Evolutionary conservation across 2,113 vertebrate genomes (phyloP).

Genomic region (Cisticola juncidis): DNA sequence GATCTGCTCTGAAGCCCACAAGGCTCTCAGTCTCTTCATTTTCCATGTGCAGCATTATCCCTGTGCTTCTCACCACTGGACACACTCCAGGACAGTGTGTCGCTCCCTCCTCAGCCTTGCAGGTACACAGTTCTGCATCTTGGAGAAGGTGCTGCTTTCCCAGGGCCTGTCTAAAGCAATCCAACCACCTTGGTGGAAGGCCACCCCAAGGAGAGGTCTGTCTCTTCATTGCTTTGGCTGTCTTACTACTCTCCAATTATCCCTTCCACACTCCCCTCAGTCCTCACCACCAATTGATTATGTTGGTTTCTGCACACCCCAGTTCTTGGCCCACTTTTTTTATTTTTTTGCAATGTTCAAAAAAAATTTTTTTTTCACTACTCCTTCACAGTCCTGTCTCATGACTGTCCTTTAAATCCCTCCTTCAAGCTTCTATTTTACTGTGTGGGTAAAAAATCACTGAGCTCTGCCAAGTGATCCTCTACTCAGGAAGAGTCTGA

Average conservation of each 20-base stretch:
- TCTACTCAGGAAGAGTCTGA: neutral
- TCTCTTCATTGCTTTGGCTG: neutral
- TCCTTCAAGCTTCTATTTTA: neutral
- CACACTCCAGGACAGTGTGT: accelerated
- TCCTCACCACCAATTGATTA: neutral
- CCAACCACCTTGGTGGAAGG: neutral
- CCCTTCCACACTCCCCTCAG: neutral
- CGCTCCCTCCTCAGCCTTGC: neutral
- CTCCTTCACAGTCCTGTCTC: neutral
- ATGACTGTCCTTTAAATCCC: neutral
- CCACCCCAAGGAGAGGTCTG: neutral
- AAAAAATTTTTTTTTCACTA: neutral
- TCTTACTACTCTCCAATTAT: neutral
- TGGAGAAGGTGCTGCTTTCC: neutral
- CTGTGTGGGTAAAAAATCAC: neutral
- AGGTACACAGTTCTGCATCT: neutral
- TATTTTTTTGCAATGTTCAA: neutral
- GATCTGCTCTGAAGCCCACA: neutral
- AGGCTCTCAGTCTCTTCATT: accelerated
- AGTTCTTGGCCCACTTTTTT: neutral
- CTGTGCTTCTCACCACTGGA: neutral
- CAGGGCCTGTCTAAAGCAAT: neutral
- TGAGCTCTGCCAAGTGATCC: neutral
- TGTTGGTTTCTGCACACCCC: neutral
- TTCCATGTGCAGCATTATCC: accelerated